phyloP scores from a whole-genome alignment of 2,797 vertebrate genomes.

The Mionectes olivaceus region DNA sequence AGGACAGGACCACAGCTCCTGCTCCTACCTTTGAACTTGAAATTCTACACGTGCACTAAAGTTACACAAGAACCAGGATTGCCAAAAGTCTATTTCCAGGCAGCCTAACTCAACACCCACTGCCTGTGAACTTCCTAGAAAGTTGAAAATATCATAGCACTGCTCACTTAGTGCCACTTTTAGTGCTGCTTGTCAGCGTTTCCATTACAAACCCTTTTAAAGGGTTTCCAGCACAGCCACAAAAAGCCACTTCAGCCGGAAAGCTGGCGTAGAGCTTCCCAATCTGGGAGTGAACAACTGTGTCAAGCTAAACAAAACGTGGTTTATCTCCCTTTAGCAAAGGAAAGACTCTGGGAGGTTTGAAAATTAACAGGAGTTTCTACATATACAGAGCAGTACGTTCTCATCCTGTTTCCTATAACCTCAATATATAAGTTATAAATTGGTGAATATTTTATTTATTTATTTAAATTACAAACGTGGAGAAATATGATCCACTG shows the following conservation, averaged over 20 bases:
- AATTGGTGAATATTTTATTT: neutral
- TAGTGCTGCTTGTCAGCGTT: slow-evolving; percentile 68
- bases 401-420: neutral
- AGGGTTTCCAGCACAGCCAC: slow-evolving; percentile 67
- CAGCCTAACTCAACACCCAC: neutral
- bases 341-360: neutral
- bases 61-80: neutral
- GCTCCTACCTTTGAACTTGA: neutral
- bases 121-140: slow-evolving; percentile 57
- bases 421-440: neutral
- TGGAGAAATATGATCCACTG: neutral
- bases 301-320: slow-evolving; percentile 69
- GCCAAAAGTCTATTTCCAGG: neutral
- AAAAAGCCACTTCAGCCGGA: slow-evolving; percentile 67
- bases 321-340: slow-evolving; percentile 56
- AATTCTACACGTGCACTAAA: neutral
- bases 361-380: neutral
- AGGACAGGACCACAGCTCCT: neutral
- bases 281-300: slow-evolving; percentile 2
- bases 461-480: neutral
- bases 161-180: slow-evolving; percentile 39
- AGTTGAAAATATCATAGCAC: slow-evolving; percentile 50
- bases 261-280: slow-evolving; percentile 42
- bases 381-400: neutral
- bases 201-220: slow-evolving; percentile 69